Percentiles rank a stretch among this genome's conserved stretches.
These are phyloP conservation scores for Xerus rutilus DNA, from an alignment of 2,797 vertebrate genomes.

Conservation along the genomic window DNA sequence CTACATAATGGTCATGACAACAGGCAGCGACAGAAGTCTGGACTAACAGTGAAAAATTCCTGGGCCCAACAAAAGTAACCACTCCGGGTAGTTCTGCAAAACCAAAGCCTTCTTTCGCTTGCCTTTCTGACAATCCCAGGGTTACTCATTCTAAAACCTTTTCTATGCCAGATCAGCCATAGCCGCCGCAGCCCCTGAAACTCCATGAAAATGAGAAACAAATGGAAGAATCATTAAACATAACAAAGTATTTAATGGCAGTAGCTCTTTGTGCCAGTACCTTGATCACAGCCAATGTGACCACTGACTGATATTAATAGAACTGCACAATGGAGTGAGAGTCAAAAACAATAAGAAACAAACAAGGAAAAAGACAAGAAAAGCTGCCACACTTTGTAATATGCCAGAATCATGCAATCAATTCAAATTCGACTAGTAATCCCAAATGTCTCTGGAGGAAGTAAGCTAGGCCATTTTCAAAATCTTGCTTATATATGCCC, in stretches of 20 bases:
- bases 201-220: slow-evolving; percentile 44
- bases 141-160: not conserved
- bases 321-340: not conserved
- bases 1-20: not conserved
- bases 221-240: slow-evolving; percentile 24
- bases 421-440: slow-evolving; percentile 32
- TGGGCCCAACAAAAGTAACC: not conserved
- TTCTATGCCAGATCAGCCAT: not conserved
- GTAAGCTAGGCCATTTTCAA: slow-evolving; percentile 9
- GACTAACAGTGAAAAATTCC: not conserved
- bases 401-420: not conserved
- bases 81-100: not conserved
- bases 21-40: not conserved
- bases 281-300: slow-evolving; percentile 24
- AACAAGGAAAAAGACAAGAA: not conserved
- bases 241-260: not conserved
- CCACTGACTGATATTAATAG: not conserved
- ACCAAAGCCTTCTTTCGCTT: not conserved
- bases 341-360: not conserved
- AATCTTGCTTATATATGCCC: not conserved
- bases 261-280: not conserved
- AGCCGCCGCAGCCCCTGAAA: not conserved
- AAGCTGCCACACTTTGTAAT: not conserved
- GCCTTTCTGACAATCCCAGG: slow-evolving; percentile 1
- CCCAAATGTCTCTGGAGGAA: not conserved